phyloP scores from a whole-genome alignment of 2,797 vertebrate genomes.

The Cossypha heuglini region DNA sequence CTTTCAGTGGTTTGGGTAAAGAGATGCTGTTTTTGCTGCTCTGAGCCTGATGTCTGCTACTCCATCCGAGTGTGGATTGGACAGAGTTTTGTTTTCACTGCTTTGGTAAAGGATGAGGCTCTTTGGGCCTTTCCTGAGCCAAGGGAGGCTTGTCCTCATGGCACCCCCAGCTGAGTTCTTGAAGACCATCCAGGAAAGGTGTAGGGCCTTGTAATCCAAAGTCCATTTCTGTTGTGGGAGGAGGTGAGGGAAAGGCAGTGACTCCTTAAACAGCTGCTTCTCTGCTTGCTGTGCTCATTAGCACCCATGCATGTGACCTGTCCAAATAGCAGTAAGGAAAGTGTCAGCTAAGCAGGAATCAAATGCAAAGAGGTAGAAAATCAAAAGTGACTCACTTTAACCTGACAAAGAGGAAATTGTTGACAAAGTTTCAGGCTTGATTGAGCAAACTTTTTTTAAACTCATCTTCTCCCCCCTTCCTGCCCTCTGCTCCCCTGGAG shows the following conservation, averaged over 20 bases:
- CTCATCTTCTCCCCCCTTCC: conserved; percentile 20
- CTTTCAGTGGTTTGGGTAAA: not conserved
- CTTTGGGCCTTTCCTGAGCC: not conserved
- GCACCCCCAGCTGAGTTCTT: not conserved
- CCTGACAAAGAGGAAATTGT: not conserved
- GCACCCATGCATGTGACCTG: not conserved
- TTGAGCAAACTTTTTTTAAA: not conserved
- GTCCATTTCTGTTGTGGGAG: not conserved
- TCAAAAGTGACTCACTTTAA: not conserved
- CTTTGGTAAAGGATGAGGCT: not conserved
- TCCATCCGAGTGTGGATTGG: not conserved
- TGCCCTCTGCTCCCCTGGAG: not conserved
- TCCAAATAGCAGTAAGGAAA: not conserved
- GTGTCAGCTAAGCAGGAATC: not conserved
- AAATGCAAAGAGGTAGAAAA: not conserved
- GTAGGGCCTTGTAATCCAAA: not conserved
- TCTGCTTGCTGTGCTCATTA: not conserved
- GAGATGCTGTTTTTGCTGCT: not conserved
- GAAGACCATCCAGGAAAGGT: not conserved
- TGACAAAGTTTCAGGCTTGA: conserved; percentile 2
- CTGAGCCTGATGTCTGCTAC: not conserved
- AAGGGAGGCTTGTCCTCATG: not conserved
- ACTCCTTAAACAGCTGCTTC: not conserved
- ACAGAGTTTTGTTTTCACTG: not conserved
- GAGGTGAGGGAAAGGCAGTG: not conserved